Evolutionary conservation across 1,140 invertebrate genomes (phyloP).

Genomic region (Mesaphorura yosii): DNA sequence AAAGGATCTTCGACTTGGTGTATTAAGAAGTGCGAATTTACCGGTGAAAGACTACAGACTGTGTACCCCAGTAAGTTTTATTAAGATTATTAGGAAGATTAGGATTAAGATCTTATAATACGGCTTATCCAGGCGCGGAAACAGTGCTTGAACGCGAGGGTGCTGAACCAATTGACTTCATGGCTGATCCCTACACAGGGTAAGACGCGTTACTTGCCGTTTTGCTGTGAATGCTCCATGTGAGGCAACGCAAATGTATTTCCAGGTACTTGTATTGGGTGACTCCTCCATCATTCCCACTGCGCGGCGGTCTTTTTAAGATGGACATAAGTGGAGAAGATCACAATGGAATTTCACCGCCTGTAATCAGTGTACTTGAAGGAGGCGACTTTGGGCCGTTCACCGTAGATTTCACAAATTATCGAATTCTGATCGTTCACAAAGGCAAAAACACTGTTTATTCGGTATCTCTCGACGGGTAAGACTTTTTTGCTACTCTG

Average conservation of each 20-base stretch:
- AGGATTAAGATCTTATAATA: too few species aligned
- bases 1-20: slow-evolving; percentile 45
- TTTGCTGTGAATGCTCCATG: too few species aligned
- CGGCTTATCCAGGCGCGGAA: too few species aligned
- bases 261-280: slow-evolving; percentile 70
- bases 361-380: slow-evolving; percentile 46
- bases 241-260: slow-evolving; percentile 1
- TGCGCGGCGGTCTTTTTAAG: slow-evolving; percentile 53
- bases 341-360: slow-evolving; percentile 40
- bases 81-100: too few species aligned
- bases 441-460: slow-evolving; percentile 61
- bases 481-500: slow-evolving; percentile 29
- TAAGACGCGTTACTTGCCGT: too few species aligned
- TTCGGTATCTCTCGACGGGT: slow-evolving; percentile 69
- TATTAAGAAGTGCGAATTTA: slow-evolving; percentile 59
- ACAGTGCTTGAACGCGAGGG: too few species aligned
- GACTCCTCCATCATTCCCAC: slow-evolving; percentile 37
- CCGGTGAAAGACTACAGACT: slow-evolving; percentile 39
- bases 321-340: slow-evolving; percentile 63
- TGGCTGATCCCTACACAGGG: slow-evolving; percentile 85
- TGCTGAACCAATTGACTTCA: slow-evolving; percentile 57
- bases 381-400: slow-evolving; percentile 54
- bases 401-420: slow-evolving; percentile 66
- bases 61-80: too few species aligned
- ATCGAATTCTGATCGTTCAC: slow-evolving; percentile 59